Base-by-base conservation (phyloP, 2,888 invertebrate species). In the Rhimphoctona megacephalus region DNA sequence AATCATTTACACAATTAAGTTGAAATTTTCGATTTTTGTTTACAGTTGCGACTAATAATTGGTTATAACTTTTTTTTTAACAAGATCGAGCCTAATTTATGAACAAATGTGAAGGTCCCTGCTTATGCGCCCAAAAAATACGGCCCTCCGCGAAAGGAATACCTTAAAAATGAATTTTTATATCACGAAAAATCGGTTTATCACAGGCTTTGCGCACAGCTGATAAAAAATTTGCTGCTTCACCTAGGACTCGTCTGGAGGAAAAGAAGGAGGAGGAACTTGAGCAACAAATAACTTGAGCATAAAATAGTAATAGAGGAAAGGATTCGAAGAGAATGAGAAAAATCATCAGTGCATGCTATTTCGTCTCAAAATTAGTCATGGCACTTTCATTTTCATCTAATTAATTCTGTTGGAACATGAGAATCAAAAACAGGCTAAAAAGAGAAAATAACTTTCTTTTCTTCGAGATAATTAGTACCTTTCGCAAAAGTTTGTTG, bases 401-500 rank as follows among this genome's bases (percentile, higher is more conserved):
- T n/a, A 80, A 80, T 64, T 66, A 11, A 67, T 85, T 43, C 52
- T 25, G 2, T 19, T 25, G 39, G 19, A 30, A 66, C n/a, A 33
- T 49, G 78, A 66, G 39, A 43, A 61, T 2, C 22, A 54, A 66
- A 74, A 43, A 72, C 30, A 19, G 19, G 8, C 25, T 46, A 54
- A 33, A 22, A 52, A 49, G 22, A 25, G 46, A 39, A 46, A 70
- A 70, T 39, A 1, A 67, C 39, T 67, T 67, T 67, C 39, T 39
- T 9, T 39, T 22, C 14, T 5, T 36, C 11, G 7, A 5, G 9
- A 33, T 7, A 33, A 54, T 43, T 25, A 6, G 43, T 83, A 87
- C 87, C 87, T 77, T n/a, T 8, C 78, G 76, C 8, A 73, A 11
- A 3, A 83, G 64, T 76, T 25, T 73, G 39, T 66, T 30, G 86